Conservation (phyloP, 2,797 vertebrate genomes). For the Sebastes trivittatus region DNA sequence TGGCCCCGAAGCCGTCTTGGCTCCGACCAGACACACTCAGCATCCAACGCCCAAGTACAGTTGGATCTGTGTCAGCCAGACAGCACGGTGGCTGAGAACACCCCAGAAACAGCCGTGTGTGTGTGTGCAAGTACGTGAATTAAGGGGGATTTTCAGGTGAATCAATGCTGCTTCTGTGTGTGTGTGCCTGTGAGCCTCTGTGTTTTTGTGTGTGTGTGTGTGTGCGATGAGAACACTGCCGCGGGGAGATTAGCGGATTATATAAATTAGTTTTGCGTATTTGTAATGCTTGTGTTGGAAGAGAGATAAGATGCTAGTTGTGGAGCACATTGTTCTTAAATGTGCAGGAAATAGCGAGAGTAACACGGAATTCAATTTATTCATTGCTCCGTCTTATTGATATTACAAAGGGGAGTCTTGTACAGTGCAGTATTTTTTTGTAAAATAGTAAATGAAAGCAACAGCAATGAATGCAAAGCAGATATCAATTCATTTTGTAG, state of each 20-base stretch:
- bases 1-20: conserved; percentile 57
- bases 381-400: conserved; percentile 9
- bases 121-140: neutral
- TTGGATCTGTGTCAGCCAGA: conserved; percentile 54
- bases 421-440: neutral
- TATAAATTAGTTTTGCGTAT: conserved; percentile 49
- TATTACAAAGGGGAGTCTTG: conserved; percentile 10
- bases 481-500: neutral
- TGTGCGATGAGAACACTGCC: conserved; percentile 14
- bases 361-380: conserved; percentile 31
- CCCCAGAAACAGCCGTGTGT: neutral
- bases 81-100: conserved; percentile 9
- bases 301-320: conserved; percentile 41
- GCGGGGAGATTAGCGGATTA: conserved; percentile 54
- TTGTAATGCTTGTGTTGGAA: conserved; percentile 45
- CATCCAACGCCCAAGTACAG: conserved; percentile 32
- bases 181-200: neutral
- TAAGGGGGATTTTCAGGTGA: neutral
- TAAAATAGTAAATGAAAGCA: neutral
- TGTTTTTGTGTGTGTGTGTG: neutral
- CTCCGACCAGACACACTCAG: conserved; percentile 49
- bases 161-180: neutral
- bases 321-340: conserved; percentile 40
- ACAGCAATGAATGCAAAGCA: neutral
- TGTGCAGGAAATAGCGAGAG: conserved; percentile 12